Evolutionary conservation across 2,113 vertebrate species (phyloP), one percentile per base, ranked within the genome.

Genomic region (Xiphophorus hellerii): DNA sequence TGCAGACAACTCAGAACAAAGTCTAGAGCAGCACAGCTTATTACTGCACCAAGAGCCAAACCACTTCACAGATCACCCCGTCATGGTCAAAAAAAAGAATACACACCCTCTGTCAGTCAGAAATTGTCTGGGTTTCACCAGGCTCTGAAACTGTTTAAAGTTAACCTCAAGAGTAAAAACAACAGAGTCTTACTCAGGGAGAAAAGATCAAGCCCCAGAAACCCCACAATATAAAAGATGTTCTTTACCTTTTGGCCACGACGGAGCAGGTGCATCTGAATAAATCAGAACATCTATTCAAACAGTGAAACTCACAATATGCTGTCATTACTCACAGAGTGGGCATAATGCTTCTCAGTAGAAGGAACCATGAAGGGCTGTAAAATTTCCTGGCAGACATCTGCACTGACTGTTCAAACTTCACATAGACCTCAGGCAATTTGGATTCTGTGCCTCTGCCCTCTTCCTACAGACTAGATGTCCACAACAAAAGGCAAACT

Each of bases 1-100:
- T n/a, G 51, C 51, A 54, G 37, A 13, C 72, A 81, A 62, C 64
- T 63, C 48, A 65, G 33, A 51, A 37, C 78, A 61, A 84, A 78
- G 61, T 44, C 75, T 77, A 39, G 28, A 69, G 37, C 44, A 78
- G 44, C 64, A 33, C 71, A 69, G 66, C 12, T 5, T 6, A 58
- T 58, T 42, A 51, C 74, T 58, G 62, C 12, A 70, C 22, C 22
- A 25, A 9, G 8, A 30, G 33, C 58, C 66, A 72, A 73, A 39
- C 35, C 44, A 48, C 62, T 76, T 81, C 76, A 39, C 62, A 69
- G 9, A 31, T 62, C 60, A 62, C 9, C 8, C 29, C 17, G 54
- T 69, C 74, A 73, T 69, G 65, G 78, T 31, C 15, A 35, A 22
- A 54, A 54, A 15, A 48, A 7, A 8, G 48, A 12, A 0, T 37